These are phyloP conservation scores for Ooceraea biroi DNA, from an alignment of 1,140 invertebrate species.

Conservation along the genomic window DNA sequence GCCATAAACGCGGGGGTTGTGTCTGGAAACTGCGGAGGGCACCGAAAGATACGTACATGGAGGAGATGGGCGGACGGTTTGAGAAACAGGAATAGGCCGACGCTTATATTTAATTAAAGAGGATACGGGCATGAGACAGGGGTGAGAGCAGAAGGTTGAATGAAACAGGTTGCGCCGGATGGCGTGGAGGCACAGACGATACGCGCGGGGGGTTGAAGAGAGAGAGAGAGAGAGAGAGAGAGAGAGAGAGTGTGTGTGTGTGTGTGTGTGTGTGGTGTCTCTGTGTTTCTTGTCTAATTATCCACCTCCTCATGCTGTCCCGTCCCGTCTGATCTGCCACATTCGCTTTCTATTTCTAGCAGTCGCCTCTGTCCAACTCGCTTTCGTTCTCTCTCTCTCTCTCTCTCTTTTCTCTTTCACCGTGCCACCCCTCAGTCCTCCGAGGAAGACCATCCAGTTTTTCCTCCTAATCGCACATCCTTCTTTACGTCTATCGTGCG, in stretches of 20 bases:
- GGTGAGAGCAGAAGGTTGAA: constrained; percentile 55
- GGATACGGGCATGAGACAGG: constrained; percentile 71
- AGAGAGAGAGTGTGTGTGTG: too few species aligned
- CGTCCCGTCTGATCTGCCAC: constrained; percentile 66
- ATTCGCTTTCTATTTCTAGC: constrained; percentile 69
- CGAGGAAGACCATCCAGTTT: constrained; percentile 25
- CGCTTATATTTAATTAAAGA: constrained; percentile 84
- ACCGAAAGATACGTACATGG: background rate
- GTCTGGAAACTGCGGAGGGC: background rate
- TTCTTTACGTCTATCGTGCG: constrained; percentile 1
- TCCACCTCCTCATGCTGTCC: constrained; percentile 73
- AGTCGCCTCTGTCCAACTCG: constrained; percentile 35
- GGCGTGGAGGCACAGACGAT: background rate
- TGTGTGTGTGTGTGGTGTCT: too few species aligned
- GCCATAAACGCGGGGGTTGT: background rate
- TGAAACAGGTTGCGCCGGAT: constrained; percentile 23
- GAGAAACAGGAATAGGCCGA: constrained; percentile 75
- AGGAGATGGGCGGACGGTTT: constrained; percentile 15
- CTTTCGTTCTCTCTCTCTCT: constrained; percentile 46
- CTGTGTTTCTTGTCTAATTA: constrained; percentile 83
- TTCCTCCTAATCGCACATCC: background rate
- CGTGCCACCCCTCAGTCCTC: constrained; percentile 7
- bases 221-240: too few species aligned
- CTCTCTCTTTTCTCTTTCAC: background rate
- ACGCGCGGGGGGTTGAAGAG: constrained; percentile 16